phyloP scores from a whole-genome alignment of 2,113 vertebrate genomes.

The Gymnobelideus leadbeateri region DNA sequence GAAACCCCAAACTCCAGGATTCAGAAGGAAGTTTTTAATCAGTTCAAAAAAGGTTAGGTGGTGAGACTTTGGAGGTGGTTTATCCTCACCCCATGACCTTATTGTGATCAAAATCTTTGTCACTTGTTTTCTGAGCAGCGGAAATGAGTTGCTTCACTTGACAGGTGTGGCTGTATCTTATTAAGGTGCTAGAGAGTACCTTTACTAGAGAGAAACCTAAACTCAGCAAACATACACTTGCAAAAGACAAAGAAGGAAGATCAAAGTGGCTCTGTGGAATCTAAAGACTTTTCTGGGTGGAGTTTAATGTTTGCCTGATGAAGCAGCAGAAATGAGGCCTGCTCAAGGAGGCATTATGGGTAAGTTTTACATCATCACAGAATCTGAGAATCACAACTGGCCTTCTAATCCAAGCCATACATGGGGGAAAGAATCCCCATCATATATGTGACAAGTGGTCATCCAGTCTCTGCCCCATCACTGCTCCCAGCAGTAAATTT shows the following conservation, averaged over 20 bases:
- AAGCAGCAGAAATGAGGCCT: neutral
- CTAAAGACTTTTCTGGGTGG: neutral
- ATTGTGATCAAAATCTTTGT: neutral
- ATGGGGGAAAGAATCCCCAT: neutral
- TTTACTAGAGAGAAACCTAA: neutral
- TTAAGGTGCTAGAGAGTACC: neutral
- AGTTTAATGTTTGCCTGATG: neutral
- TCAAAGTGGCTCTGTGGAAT: neutral
- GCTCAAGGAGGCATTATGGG: neutral
- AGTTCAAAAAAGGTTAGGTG: neutral
- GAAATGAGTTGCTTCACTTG: neutral
- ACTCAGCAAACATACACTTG: neutral
- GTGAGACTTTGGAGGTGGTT: neutral
- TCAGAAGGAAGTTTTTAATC: neutral
- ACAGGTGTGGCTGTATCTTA: neutral
- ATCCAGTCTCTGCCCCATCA: neutral
- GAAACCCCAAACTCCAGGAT: neutral
- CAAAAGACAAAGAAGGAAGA: neutral
- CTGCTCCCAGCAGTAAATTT: neutral
- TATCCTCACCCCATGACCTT: neutral
- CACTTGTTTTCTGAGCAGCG: neutral
- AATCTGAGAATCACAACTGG: neutral
- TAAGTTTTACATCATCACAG: neutral
- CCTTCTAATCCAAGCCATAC: neutral
- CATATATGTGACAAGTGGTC: neutral